Percentiles rank a stretch among this genome's conserved stretches.
These are phyloP conservation scores for Plusia festucae DNA, from an alignment of 2,888 invertebrate species.

Conservation along the genomic window DNA sequence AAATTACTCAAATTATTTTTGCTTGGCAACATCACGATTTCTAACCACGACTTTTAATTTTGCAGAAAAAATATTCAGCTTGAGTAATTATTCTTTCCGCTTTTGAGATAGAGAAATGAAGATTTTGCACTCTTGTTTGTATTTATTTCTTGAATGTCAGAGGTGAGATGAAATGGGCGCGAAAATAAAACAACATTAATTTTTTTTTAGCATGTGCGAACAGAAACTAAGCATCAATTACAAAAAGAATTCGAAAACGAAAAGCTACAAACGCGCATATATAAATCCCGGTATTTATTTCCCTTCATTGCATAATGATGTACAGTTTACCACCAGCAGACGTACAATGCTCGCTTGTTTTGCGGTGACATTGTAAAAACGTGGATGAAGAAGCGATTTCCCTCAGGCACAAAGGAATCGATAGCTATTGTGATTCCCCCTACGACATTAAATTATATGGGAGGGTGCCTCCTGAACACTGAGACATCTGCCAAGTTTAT, in stretches of 20 bases:
- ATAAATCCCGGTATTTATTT: conserved; percentile 55
- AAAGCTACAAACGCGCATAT: conserved; percentile 49
- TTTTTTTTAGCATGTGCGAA: conserved; percentile 21
- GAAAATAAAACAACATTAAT: conserved; percentile 20
- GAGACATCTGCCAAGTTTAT: conserved; percentile 81
- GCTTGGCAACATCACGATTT: neutral
- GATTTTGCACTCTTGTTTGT: conserved; percentile 4
- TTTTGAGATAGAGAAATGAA: conserved; percentile 7
- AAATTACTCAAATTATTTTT: conserved; percentile 27
- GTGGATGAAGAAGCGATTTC: conserved; percentile 73
- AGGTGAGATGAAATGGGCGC: neutral
- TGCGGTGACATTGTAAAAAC: conserved; percentile 74
- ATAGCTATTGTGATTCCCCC: conserved; percentile 84
- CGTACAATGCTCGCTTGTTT: conserved; percentile 64
- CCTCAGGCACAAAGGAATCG: conserved; percentile 78
- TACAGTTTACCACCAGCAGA: conserved; percentile 47
- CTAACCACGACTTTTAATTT: neutral
- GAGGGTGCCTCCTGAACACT: conserved; percentile 73
- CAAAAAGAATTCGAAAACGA: conserved; percentile 37
- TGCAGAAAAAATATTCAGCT: neutral
- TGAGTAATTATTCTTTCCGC: neutral
- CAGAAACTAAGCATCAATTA: conserved; percentile 18
- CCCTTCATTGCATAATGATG: conserved; percentile 55
- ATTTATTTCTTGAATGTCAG: neutral
- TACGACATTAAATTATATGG: conserved; percentile 81